Evolutionary conservation across 2,888 invertebrate genomes (phyloP), one percentile per base, ranked within the genome.

Genomic region (Oligia strigilis): DNA sequence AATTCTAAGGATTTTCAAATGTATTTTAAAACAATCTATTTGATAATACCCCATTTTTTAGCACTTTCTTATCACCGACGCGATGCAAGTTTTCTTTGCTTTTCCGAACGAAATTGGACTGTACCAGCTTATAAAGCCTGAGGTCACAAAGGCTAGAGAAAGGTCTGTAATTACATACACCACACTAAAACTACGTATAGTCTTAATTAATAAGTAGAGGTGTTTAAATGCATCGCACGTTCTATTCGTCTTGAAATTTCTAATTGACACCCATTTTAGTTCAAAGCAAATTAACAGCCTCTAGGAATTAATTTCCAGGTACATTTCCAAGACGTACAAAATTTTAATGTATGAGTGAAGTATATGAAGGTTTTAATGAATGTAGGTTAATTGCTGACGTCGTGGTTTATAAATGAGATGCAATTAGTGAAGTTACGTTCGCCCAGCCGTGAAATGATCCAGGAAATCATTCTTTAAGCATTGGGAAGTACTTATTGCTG

Each of bases 311-410:
- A 88, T 89, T 87, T 71, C 65, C 81, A 73, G 80, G 83, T 87
- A 81, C 23, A 78, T 83, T 88, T 89, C 86, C 83, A 86, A 86
- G 90, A 85, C 83, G 67, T 84, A 79, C 80, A 83, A 77, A 90
- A 83, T 84, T 82, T 87, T 83, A 80, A 85, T 74, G 72, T 80
- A 79, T 58, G 73, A 75, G 65, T 75, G 72, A 77, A 84, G 77
- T 83, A 80, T 85, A 83, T 81, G 83, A 78, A 86, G 55, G 87
- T 88, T 89, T 84, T 87, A 91, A 91, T 91, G 92, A 82, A 95
- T 94, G 89, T 94, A 90, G 94, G 95, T 95, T 95, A 95, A 95
- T 94, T 94, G 95, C 92, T 84, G 90, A 89, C 89, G 89, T 87
- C 84, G 91, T 84, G 85, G 87, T 92, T 94, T 94, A 94, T 92